phyloP scores from a whole-genome alignment of 2,797 vertebrate species.

The Periparus ater region DNA sequence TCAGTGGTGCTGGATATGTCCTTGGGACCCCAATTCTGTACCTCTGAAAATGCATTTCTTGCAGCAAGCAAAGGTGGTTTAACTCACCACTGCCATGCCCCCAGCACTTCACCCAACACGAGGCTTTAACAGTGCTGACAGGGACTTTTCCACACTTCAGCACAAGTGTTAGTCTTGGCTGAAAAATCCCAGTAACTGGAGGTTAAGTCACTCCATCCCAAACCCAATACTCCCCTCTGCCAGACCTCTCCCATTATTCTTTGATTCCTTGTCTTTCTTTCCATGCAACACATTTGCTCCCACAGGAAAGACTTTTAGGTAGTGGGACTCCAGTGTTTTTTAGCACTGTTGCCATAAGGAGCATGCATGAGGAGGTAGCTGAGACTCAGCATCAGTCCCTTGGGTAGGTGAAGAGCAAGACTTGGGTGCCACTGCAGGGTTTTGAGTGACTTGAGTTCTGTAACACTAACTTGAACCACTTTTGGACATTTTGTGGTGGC shows the following conservation, averaged over 20 bases:
- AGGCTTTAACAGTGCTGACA: conserved; percentile 10
- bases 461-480: neutral
- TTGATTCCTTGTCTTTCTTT: neutral
- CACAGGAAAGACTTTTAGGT: neutral
- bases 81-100: neutral
- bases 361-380: neutral
- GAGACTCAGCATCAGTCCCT: neutral
- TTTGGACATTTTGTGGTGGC: neutral
- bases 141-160: conserved; percentile 23
- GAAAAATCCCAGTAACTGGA: neutral
- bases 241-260: neutral
- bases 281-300: neutral
- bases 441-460: neutral
- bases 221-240: neutral
- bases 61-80: neutral
- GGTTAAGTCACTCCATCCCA: neutral
- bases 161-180: neutral
- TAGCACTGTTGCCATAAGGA: neutral
- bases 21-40: rapidly evolving
- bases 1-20: neutral
- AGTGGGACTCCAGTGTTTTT: neutral
- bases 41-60: neutral
- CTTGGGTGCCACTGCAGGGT: neutral
- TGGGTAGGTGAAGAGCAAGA: neutral
- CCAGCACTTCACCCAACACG: neutral